These are phyloP conservation scores for Pocillopora damicornis DNA, from an alignment of 64 coral and sea anemone genomes.

Conservation along the genomic window DNA sequence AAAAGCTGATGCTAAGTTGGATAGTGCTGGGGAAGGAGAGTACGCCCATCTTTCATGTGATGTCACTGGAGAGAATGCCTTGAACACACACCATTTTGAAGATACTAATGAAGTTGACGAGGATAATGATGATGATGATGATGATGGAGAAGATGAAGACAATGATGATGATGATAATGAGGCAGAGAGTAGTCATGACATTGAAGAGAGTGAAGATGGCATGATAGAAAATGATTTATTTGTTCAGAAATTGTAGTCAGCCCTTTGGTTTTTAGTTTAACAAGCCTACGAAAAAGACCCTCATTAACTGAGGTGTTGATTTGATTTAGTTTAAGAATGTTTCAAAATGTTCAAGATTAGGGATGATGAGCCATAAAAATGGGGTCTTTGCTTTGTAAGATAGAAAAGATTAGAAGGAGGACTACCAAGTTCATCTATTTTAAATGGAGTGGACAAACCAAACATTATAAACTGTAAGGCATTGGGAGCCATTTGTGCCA, in stretches of 20 bases:
- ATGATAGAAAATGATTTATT: constrained; percentile 13
- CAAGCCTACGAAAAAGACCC: too few relatives aligned
- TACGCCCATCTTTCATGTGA: neutral
- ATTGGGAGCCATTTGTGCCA: too few relatives aligned
- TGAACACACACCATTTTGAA: neutral
- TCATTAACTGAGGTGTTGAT: too few relatives aligned
- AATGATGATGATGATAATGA: neutral
- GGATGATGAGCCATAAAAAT: too few relatives aligned
- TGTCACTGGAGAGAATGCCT: neutral
- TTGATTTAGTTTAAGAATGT: too few relatives aligned
- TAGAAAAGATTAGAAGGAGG: too few relatives aligned
- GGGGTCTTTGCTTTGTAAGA: too few relatives aligned
- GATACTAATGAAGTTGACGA: neutral
- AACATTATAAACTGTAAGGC: too few relatives aligned
- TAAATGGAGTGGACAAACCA: too few relatives aligned
- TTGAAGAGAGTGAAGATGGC: neutral
- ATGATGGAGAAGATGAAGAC: neutral
- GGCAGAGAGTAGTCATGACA: neutral
- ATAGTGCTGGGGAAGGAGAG: neutral
- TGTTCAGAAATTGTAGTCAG: neutral
- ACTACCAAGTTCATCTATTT: too few relatives aligned
- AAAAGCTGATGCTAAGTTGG: neutral
- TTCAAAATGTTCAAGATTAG: too few relatives aligned
- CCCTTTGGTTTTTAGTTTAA: neutral
- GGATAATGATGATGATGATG: neutral